Evolutionary conservation across 2,888 invertebrate genomes (phyloP), one percentile per base, ranked within the genome.

Genomic region (Keiferia lycopersicella): DNA sequence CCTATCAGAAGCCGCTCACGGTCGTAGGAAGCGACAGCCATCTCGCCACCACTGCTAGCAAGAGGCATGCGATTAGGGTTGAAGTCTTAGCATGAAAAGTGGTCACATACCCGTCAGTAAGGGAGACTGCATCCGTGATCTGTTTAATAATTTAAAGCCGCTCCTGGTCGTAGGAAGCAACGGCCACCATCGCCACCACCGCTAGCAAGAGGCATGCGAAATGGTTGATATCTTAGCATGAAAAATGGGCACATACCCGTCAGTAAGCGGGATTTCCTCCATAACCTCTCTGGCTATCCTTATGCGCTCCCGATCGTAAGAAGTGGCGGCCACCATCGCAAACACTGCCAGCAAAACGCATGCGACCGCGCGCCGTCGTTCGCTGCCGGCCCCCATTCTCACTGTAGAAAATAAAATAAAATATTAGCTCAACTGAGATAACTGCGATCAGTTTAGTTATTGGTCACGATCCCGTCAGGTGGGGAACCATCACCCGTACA

Each of bases 241-340:
- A 4, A 1, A 34, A 34, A 34, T 1, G 34, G 34, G 1, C 34
- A 65, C 87, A 82, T 69, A 93, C 93, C 94, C 94, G 69, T 94
- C 94, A 72, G 94, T 94, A 14, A 94, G 91, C 1, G 94, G 94
- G n/a, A 94, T 94, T 75, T 94, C 94, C 58, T 92, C 92, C 57
- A 94, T 84, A 64, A 94, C 94, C 78, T 94, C 93, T 72, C 93
- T 92, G 62, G 94, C 94, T 6, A 92, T 93, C 73, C 94, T 93
- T 20, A 94, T 85, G 10, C 94, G 81, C 73, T 93, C 94, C 16
- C 93, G 85, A 67, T 93, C 92, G 71, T 93, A 92, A 0, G 92
- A 89, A 0, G 92, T 90, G 0, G 91, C 92, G 0, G 91, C 86
- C 0, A 91, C 92, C 22, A 91, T 93, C 16, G 93, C 93, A 11